Conservation (phyloP, 2,113 vertebrate genomes). For the Myxocyprinus asiaticus region DNA sequence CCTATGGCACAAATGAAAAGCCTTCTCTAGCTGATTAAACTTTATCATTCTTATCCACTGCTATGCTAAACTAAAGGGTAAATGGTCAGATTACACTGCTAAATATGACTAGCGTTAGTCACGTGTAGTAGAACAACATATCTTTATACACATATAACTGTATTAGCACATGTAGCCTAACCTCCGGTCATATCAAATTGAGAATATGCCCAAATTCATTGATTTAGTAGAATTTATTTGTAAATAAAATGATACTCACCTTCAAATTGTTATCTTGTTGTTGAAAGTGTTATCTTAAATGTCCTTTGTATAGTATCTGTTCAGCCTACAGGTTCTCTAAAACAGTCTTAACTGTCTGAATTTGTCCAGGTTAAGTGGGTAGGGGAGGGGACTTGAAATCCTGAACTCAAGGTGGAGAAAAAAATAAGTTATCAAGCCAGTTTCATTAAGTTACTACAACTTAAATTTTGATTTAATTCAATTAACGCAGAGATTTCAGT, state of each 20-base stretch:
- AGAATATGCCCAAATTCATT: not conserved
- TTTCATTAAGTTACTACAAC: not conserved
- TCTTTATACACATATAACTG: too few relatives aligned
- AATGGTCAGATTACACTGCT: not conserved
- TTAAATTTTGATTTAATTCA: too few relatives aligned
- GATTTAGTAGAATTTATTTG: too few relatives aligned
- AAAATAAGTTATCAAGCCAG: not conserved
- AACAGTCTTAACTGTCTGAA: not conserved
- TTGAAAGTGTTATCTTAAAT: not conserved
- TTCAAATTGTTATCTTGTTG: not conserved
- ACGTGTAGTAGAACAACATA: not conserved
- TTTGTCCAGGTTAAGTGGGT: constrained; percentile 11
- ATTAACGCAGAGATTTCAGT: not conserved
- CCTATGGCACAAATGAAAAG: not conserved
- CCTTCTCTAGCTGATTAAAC: not conserved
- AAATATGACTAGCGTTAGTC: constrained; percentile 12
- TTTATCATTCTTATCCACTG: not conserved
- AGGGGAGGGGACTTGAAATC: not conserved
- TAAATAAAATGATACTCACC: too few relatives aligned
- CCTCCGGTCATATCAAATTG: not conserved
- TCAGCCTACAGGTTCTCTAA: not conserved
- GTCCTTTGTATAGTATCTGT: not conserved
- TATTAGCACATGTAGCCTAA: constrained; percentile 6
- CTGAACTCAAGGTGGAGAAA: too few relatives aligned
- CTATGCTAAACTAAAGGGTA: not conserved